Conservation (phyloP, 2,888 invertebrate genomes). For the Cheiracanthium punctorium region DNA sequence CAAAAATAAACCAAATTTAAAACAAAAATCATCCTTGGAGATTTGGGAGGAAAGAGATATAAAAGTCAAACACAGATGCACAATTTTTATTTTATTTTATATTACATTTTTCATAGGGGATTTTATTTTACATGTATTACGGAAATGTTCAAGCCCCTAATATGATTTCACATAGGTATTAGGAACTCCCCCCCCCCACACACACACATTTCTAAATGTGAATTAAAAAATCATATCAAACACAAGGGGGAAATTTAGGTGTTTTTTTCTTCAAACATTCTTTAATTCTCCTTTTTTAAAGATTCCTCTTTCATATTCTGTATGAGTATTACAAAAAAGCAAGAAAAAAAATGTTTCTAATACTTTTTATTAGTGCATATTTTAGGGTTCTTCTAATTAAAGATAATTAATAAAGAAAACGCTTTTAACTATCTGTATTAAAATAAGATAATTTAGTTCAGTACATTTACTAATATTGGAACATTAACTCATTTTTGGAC, state of each 20-base stretch:
- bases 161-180: constrained; percentile 32
- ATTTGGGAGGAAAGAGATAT: constrained; percentile 17
- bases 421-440: too few relatives aligned
- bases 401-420: too few relatives aligned
- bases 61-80: constrained; percentile 17
- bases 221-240: constrained; percentile 5
- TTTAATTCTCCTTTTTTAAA: not conserved
- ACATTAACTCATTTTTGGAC: too few relatives aligned
- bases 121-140: constrained; percentile 27
- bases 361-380: too few relatives aligned
- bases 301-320: too few relatives aligned
- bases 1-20: constrained; percentile 37
- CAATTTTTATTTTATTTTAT: constrained; percentile 25
- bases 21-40: not conserved
- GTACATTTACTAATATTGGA: too few relatives aligned
- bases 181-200: not conserved
- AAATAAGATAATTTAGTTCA: too few relatives aligned
- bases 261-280: constrained; percentile 7
- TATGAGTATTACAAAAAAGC: too few relatives aligned
- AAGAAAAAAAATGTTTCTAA: too few relatives aligned
- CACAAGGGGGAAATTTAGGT: not conserved
- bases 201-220: constrained; percentile 7
- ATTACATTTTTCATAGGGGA: constrained; percentile 9
- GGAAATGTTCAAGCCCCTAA: constrained; percentile 26
- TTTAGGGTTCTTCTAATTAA: too few relatives aligned